A percentile compares a stretch with the other conserved stretches of the same genome.
These are phyloP conservation scores for Mohoua ochrocephala DNA, from an alignment of 2,113 vertebrate species.

Conservation along the genomic window DNA sequence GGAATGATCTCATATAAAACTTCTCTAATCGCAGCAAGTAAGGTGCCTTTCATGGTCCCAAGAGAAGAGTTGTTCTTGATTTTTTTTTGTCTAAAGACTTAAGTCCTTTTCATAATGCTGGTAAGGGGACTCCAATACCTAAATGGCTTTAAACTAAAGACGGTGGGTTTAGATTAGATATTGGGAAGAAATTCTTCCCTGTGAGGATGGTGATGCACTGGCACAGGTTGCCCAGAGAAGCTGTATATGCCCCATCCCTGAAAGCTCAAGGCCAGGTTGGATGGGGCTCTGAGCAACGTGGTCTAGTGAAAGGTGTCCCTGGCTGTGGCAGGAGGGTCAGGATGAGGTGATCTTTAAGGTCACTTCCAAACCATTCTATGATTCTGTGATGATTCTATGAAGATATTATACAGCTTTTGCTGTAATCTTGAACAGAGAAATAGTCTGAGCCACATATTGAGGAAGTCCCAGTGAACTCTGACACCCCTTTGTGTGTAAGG, in stretches of 20 bases:
- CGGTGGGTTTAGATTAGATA: background rate
- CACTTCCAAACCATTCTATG: background rate
- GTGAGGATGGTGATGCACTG: background rate
- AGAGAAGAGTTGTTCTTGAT: background rate
- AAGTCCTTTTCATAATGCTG: background rate
- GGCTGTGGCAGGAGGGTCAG: background rate
- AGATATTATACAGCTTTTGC: background rate
- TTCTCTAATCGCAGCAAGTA: background rate
- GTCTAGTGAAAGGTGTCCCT: background rate
- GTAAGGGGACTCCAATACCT: background rate
- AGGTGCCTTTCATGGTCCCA: background rate
- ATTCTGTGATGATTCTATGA: background rate
- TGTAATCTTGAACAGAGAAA: background rate
- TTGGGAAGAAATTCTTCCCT: background rate
- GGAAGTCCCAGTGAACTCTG: background rate
- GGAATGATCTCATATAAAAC: background rate
- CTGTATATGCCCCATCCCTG: background rate
- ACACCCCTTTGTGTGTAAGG: background rate
- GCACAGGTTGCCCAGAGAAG: background rate
- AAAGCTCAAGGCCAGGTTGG: background rate
- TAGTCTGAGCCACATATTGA: background rate
- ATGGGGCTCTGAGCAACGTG: background rate
- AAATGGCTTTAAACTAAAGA: background rate
- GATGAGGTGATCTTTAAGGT: background rate
- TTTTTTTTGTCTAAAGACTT: background rate